Conservation (phyloP, 2,113 vertebrate species). For the Hemiscyllium ocellatum region DNA sequence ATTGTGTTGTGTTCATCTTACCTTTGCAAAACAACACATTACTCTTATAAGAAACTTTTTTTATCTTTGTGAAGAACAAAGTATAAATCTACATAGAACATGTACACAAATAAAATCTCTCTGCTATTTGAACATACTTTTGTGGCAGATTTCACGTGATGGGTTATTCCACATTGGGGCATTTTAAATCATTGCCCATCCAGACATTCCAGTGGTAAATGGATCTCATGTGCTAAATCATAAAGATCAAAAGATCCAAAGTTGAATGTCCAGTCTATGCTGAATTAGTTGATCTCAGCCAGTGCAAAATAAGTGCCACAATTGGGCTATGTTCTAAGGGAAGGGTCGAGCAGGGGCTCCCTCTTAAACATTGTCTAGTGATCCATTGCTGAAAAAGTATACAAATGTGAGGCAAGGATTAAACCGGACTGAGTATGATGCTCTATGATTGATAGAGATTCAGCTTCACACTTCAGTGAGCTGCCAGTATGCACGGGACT, state of each 20-base stretch:
- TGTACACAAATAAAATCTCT: neutral
- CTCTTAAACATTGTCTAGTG: neutral
- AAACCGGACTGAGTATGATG: neutral
- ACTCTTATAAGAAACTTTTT: neutral
- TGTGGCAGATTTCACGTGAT: neutral
- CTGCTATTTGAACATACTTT: neutral
- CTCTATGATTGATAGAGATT: neutral
- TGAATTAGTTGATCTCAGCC: neutral
- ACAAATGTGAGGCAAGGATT: neutral
- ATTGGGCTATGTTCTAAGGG: neutral
- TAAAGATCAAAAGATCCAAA: neutral
- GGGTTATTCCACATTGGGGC: neutral
- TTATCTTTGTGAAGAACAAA: neutral
- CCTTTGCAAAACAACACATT: neutral
- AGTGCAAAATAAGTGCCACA: neutral
- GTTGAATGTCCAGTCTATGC: neutral
- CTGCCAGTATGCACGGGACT: neutral
- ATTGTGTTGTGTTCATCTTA: neutral
- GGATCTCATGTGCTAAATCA: neutral
- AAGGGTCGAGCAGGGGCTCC: neutral
- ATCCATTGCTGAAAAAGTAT: neutral
- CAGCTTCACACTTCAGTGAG: neutral
- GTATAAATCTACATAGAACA: neutral
- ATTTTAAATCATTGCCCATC: neutral
- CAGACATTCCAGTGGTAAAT: neutral